Evolutionary conservation across 2,888 invertebrate genomes (phyloP).

Genomic region (Synergus itoensis): DNA sequence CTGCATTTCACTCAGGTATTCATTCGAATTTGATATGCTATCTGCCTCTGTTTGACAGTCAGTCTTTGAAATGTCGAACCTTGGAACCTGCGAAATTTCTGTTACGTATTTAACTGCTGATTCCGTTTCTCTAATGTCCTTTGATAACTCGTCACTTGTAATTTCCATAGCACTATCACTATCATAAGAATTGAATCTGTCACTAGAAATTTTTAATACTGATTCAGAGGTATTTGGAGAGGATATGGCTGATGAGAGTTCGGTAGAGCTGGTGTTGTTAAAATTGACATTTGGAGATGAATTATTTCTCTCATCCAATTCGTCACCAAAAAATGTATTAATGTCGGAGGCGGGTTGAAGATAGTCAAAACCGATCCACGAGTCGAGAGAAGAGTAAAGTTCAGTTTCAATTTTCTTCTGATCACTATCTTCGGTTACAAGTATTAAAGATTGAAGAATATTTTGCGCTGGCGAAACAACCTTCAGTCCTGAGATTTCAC

Average conservation of each 20-base stretch:
- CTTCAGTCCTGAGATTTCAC: constrained; percentile 39
- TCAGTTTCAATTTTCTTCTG: constrained; percentile 56
- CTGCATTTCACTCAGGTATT: background rate
- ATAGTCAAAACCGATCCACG: background rate
- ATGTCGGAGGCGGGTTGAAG: background rate
- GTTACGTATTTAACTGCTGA: background rate
- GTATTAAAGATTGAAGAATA: constrained; percentile 52
- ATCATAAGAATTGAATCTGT: constrained; percentile 26
- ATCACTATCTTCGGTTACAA: constrained; percentile 59
- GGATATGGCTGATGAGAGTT: background rate
- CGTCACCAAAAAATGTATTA: constrained; percentile 19
- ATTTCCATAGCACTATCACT: constrained; percentile 21
- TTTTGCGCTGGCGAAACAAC: constrained; percentile 30
- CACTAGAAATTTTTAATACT: constrained; percentile 19
- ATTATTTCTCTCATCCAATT: background rate
- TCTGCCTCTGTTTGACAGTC: background rate
- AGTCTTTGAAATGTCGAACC: background rate
- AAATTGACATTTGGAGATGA: background rate
- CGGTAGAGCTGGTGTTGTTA: too few species aligned
- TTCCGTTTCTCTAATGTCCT: background rate
- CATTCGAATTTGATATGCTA: background rate
- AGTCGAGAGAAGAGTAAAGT: constrained; percentile 1
- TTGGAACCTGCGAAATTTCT: background rate
- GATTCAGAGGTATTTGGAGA: background rate
- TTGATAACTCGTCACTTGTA: background rate